Evolutionary conservation across 2,797 vertebrate genomes (phyloP), one percentile per base, ranked within the genome.

Genomic region (Brachyalestes nurse): DNA sequence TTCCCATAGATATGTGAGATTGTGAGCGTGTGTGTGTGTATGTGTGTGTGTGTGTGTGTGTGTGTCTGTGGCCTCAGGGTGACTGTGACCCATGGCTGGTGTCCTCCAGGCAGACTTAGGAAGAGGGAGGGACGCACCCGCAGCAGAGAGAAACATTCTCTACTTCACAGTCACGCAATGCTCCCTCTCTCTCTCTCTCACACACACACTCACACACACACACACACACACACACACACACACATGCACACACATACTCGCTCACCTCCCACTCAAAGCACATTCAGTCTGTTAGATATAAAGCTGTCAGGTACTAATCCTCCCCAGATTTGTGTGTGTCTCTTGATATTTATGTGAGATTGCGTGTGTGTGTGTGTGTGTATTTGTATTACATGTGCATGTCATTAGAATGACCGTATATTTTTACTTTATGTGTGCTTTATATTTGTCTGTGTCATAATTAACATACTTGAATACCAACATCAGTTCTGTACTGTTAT

Each of bases 141-240:
- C 88, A 92, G 88, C 90, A 90, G 87, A 88, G 28, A 62, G 85
- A 77, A 90, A 83, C 90, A 87, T 89, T 90, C 70, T 82, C 69
- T 65, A 85, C 83, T 90, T 84, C 85, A 77, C 86, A 93, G 91
- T 95, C 94, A 94, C 87, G 83, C 90, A 93, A 91, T 65, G 84
- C 79, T 88, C 85, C 83, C 88, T 83, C 42, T 6, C 42, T 6
- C 42, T 6, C 42, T 6, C 42, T 6, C 42, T 6, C 79, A 85
- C 83, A 85, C 86, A 78, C 83, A 87, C 87, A 80, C 80, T 86
- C 83, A 86, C 88, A 79, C 91, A 82, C 47, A 25, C 55, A 61
- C 77, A 60, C 51, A 28, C 86, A 72, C 86, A 93, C 91, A 94
- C 93, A 93, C 87, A 78, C 88, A 92, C 45, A 91, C 61, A 84